Evolutionary conservation across 1,140 invertebrate species (phyloP).

Genomic region (Lanistes nyassanus): DNA sequence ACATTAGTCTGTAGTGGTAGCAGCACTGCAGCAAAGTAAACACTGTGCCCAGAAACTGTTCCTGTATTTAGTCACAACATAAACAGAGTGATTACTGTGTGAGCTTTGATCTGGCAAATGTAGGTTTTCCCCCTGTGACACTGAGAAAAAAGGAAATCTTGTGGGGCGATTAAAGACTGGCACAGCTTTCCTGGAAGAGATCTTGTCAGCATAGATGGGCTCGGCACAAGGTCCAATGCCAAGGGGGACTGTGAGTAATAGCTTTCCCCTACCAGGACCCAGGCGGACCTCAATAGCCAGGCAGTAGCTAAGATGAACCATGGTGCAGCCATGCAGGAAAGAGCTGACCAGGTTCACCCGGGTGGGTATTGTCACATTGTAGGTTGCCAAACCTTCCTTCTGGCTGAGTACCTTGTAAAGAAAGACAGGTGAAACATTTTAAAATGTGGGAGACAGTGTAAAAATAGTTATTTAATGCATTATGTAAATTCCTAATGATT

Average conservation of each 20-base stretch:
- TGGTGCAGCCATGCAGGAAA: slow-evolving; percentile 42
- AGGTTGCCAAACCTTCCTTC: slow-evolving; percentile 29
- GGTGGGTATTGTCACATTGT: slow-evolving; percentile 47
- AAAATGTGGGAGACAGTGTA: no score
- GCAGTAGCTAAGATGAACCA: slow-evolving; percentile 45
- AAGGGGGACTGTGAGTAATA: slow-evolving; percentile 51
- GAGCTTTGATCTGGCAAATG: slow-evolving; percentile 15
- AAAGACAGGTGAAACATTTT: not conserved
- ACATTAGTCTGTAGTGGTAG: slow-evolving; percentile 4
- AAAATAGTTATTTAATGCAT: no score
- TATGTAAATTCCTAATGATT: no score
- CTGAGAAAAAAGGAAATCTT: slow-evolving; percentile 53
- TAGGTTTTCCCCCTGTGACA: slow-evolving; percentile 2
- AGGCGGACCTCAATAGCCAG: slow-evolving; percentile 48
- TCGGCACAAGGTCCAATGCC: slow-evolving; percentile 48
- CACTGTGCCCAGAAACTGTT: slow-evolving; percentile 26
- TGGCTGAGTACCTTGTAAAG: slow-evolving; percentile 21
- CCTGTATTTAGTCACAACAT: slow-evolving; percentile 33
- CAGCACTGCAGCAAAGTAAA: slow-evolving; percentile 30
- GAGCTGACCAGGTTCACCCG: slow-evolving; percentile 47
- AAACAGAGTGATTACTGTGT: slow-evolving; percentile 20
- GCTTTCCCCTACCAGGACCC: slow-evolving; percentile 44
- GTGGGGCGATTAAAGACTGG: slow-evolving; percentile 53
- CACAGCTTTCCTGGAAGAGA: slow-evolving; percentile 38
- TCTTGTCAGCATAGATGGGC: slow-evolving; percentile 41